A percentile compares a stretch with the other conserved stretches of the same genome.
Evolutionary conservation across 2,113 vertebrate species (phyloP).

Genomic region (Apteryx owenii): DNA sequence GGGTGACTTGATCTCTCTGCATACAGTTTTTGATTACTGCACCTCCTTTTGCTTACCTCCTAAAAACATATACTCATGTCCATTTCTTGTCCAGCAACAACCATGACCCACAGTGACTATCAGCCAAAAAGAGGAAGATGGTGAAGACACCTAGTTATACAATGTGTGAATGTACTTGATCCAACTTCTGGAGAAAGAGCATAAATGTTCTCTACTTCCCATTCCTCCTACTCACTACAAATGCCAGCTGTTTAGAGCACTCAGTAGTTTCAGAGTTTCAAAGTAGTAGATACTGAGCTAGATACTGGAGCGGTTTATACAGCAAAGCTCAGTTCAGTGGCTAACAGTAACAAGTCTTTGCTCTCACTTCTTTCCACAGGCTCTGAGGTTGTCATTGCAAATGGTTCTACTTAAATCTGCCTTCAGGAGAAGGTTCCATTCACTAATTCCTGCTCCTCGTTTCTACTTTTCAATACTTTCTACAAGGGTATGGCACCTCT

Average conservation of each 20-base stretch:
- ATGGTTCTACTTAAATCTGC: conserved; percentile 13
- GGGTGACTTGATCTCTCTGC: neutral
- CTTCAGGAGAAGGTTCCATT: neutral
- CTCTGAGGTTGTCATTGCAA: neutral
- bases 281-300: neutral
- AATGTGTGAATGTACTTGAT: neutral
- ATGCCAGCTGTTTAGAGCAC: conserved; percentile 47
- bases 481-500: neutral
- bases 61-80: neutral
- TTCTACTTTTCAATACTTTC: neutral
- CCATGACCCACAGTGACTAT: neutral
- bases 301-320: neutral
- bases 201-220: neutral
- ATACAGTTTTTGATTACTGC: neutral
- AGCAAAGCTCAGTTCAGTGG: conserved; percentile 17
- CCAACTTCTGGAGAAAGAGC: conserved; percentile 37
- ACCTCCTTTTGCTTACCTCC: neutral
- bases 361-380: neutral
- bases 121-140: neutral
- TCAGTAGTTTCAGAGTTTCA: neutral
- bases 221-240: conserved; percentile 56
- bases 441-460: neutral
- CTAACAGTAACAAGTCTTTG: neutral
- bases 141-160: conserved; percentile 17
- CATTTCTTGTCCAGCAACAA: conserved; percentile 12